These are phyloP conservation scores for Cygnus atratus DNA, from an alignment of 2,113 vertebrate genomes.

Conservation along the genomic window DNA sequence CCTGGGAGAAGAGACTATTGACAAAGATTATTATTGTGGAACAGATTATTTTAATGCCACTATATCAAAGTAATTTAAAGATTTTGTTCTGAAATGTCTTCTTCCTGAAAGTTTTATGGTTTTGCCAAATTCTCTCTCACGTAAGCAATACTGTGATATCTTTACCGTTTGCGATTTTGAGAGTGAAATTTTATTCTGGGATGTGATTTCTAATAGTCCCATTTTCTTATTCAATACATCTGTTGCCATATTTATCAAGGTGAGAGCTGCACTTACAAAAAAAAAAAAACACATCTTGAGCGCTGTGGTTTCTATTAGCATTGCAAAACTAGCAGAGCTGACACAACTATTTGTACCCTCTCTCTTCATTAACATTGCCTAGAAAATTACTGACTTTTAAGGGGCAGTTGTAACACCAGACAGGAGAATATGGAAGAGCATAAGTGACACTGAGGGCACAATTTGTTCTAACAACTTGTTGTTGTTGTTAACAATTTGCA, in stretches of 20 bases:
- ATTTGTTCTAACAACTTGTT: background rate
- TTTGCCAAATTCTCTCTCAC: background rate
- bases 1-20: accelerated
- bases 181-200: background rate
- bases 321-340: background rate
- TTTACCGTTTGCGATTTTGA: background rate
- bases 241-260: background rate
- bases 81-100: background rate
- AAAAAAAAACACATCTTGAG: background rate
- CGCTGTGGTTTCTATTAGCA: background rate
- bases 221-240: background rate
- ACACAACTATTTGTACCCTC: background rate
- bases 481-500: background rate
- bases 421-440: accelerated
- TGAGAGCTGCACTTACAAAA: background rate
- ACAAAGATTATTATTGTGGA: background rate
- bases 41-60: background rate
- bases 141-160: background rate
- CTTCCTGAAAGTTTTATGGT: background rate
- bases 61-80: background rate
- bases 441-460: background rate
- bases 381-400: background rate
- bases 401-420: background rate
- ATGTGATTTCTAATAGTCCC: background rate
- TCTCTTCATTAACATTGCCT: background rate